phyloP scores from a whole-genome alignment of 2,113 vertebrate species.

The Oryzias woworae region DNA sequence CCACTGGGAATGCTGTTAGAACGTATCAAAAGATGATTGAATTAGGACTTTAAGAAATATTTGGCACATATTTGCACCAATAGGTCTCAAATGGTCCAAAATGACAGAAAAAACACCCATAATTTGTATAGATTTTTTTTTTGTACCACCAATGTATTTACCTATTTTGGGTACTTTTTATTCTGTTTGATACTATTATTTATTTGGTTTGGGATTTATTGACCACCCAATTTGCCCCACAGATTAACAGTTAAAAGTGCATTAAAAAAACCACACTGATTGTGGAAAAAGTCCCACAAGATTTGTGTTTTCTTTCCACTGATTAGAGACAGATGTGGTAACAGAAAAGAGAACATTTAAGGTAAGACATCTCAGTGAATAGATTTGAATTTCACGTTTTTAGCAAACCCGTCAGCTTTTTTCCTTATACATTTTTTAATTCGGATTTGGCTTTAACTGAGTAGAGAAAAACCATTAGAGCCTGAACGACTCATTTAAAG shows the following conservation, averaged over 20 bases:
- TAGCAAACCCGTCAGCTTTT: neutral
- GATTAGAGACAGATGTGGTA: conserved; percentile 89
- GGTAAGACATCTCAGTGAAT: conserved; percentile 58
- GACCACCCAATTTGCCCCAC: conserved; percentile 54
- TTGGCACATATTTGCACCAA: too few species aligned
- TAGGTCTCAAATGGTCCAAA: too few species aligned
- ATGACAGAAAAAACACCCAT: too few species aligned
- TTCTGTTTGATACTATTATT: conserved; percentile 48
- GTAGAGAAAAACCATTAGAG: neutral
- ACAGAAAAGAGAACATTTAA: conserved; percentile 54
- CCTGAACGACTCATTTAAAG: neutral
- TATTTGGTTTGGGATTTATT: conserved; percentile 59
- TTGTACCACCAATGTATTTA: conserved; percentile 34
- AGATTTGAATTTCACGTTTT: conserved; percentile 53
- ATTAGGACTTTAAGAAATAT: too few species aligned
- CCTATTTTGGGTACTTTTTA: conserved; percentile 45
- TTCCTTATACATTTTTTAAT: too few species aligned
- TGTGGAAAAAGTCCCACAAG: conserved; percentile 45
- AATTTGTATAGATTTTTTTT: conserved; percentile 51
- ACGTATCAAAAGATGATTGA: too few species aligned
- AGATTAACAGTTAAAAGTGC: conserved; percentile 59
- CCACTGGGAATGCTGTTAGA: too few species aligned
- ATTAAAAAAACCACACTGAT: conserved; percentile 39
- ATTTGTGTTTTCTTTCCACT: conserved; percentile 75
- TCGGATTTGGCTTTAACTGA: too few species aligned